phyloP scores from a whole-genome alignment of 2,888 invertebrate species.

The Campoletis raptor region DNA sequence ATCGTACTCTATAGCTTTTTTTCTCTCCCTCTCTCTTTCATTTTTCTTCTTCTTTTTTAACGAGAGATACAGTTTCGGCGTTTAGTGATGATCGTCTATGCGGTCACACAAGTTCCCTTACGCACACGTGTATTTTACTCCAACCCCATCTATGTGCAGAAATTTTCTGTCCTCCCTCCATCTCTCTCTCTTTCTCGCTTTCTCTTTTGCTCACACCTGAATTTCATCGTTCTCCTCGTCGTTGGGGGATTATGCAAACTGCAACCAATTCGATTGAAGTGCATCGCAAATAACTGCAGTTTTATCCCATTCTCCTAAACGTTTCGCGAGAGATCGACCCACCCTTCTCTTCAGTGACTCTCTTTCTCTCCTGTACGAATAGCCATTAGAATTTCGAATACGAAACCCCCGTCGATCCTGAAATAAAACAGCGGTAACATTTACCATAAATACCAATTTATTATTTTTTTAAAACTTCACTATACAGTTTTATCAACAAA shows the following conservation, averaged over 20 bases:
- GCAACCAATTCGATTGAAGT: constrained; percentile 84
- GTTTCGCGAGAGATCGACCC: constrained; percentile 69
- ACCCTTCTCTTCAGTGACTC: constrained; percentile 6
- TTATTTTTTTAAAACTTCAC: constrained; percentile 1
- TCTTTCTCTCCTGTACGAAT: constrained; percentile 51
- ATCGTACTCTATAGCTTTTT: neutral
- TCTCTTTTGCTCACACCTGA: constrained; percentile 18
- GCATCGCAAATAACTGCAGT: constrained; percentile 84
- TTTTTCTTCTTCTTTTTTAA: neutral
- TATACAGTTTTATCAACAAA: neutral
- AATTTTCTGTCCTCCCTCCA: constrained; percentile 2
- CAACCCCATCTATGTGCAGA: constrained; percentile 1
- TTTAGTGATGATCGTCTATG: constrained; percentile 57
- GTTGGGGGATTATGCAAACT: constrained; percentile 83
- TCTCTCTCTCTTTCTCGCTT: constrained; percentile 17
- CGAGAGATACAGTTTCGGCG: constrained; percentile 19
- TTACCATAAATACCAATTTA: neutral
- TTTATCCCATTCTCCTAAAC: constrained; percentile 81
- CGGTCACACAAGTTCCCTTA: constrained; percentile 50
- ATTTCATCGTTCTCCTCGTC: constrained; percentile 69
- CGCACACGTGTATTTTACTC: constrained; percentile 29
- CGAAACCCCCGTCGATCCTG: constrained; percentile 63
- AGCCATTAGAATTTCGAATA: constrained; percentile 78
- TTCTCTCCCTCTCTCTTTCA: neutral
- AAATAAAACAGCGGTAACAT: constrained; percentile 62